phyloP scores from a whole-genome alignment of 35 echinoderm and acorn worm species.

The Patiria miniata region DNA sequence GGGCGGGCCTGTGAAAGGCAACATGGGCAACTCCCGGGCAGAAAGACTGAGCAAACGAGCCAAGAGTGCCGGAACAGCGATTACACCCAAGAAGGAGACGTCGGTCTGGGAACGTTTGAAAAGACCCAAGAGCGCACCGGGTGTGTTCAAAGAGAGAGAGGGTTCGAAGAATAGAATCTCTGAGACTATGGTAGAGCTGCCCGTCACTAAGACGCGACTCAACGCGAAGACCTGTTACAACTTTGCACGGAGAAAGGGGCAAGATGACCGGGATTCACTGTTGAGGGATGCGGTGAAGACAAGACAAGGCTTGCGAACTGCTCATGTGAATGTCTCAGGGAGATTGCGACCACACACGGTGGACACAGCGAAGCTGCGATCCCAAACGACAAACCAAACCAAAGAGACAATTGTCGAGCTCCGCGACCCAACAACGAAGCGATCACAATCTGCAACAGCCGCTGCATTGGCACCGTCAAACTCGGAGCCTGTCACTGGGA shows the following conservation, averaged over 20 bases:
- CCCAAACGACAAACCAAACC: neutral
- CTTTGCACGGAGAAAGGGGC: constrained; percentile 2
- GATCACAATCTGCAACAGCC: neutral
- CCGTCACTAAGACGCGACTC: neutral
- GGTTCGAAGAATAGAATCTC: neutral
- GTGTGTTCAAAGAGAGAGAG: neutral
- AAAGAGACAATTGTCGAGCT: no score
- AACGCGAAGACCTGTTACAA: constrained; percentile 11
- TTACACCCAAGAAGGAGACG: neutral
- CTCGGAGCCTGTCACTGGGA: neutral
- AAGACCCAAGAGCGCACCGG: neutral
- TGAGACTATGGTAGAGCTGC: neutral
- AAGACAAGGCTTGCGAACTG: neutral
- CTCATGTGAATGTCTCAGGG: neutral
- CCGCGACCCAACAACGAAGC: neutral
- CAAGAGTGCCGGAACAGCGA: neutral
- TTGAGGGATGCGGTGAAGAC: neutral
- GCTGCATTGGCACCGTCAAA: no score
- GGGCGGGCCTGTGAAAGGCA: neutral
- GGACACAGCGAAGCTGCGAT: neutral
- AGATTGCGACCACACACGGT: neutral
- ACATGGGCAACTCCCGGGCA: neutral
- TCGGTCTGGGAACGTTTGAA: neutral
- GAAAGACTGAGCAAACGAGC: neutral
- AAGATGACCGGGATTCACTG: neutral